Evolutionary conservation across 2,113 vertebrate species (phyloP), one percentile per base, ranked within the genome.

Genomic region (Xiphophorus hellerii): DNA sequence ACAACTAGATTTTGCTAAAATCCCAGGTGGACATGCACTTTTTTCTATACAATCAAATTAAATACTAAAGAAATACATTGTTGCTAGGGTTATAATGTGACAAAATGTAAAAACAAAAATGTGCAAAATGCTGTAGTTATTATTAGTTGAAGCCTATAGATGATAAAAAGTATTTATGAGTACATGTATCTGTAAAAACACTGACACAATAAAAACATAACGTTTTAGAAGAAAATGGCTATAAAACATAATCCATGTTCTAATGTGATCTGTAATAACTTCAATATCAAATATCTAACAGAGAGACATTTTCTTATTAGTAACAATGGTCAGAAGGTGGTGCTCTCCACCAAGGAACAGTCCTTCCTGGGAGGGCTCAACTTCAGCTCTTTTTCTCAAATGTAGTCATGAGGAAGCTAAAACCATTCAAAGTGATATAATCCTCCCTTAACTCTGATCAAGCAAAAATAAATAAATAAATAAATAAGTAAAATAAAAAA

Each of bases 321-420:
- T 0, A 8, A 0, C 0, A 0, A 0, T 39, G 70, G 76, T 30
- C 94, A 92, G 86, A 84, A 58, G 94, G 90, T 87, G 94, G 93
- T 90, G 91, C 93, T 94, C 68, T 93, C 28, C 74, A 89, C 92
- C 64, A 88, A 90, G 62, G 71, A 87, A 95, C 85, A 64, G 74
- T 0, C 4, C 28, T 28, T 51, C 37, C 4, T 29, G 1, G 13
- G 39, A n/a, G 25, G 37, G 35, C 63, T 42, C 37, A 30, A 30
- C 64, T 62, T 69, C 78, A 68, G 69, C 81, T 28, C 20, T 69
- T 64, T 37, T 35, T 74, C 68, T 76, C 62, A 74, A 73, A 87
- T 85, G 81, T 73, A 85, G 74, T 71, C 67, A 80, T 85, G 87
- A 90, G 81, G 66, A 71, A 91, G 74, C 67, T 62, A 65, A 20